Percentiles rank a stretch among this genome's conserved stretches.
phyloP scores from a whole-genome alignment of 2,113 vertebrate species.

The Neolamprologus variostigma region DNA sequence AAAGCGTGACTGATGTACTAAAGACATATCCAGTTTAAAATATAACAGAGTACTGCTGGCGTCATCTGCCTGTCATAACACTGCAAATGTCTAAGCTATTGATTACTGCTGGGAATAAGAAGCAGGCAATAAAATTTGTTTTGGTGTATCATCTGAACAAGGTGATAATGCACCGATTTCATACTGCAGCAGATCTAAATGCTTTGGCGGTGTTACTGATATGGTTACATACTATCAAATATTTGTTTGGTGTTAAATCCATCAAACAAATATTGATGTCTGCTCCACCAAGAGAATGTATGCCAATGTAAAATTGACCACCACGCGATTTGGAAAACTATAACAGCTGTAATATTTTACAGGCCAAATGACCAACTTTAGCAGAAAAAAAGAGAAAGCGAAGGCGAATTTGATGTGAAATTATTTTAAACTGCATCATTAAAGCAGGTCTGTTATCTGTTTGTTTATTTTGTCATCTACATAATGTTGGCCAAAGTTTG shows the following conservation, averaged over 20 bases:
- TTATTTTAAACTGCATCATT: neutral
- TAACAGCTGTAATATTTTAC: neutral
- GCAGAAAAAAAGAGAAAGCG: neutral
- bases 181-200: neutral
- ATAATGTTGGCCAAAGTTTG: neutral
- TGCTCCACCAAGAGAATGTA: neutral
- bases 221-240: neutral
- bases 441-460: neutral
- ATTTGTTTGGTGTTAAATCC: neutral
- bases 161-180: neutral
- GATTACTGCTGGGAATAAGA: neutral
- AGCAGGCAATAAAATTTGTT: neutral
- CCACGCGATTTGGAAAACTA: neutral
- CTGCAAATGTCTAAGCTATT: neutral
- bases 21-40: neutral
- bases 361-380: neutral
- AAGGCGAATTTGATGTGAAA: neutral
- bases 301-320: rapidly evolving
- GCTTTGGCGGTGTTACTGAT: neutral
- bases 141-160: neutral
- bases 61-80: neutral
- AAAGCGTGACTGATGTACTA: neutral
- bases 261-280: neutral
- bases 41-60: neutral
- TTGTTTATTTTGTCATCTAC: neutral